Conservation (phyloP, 2,888 invertebrate species). For the Orthonevra nobilis region DNA sequence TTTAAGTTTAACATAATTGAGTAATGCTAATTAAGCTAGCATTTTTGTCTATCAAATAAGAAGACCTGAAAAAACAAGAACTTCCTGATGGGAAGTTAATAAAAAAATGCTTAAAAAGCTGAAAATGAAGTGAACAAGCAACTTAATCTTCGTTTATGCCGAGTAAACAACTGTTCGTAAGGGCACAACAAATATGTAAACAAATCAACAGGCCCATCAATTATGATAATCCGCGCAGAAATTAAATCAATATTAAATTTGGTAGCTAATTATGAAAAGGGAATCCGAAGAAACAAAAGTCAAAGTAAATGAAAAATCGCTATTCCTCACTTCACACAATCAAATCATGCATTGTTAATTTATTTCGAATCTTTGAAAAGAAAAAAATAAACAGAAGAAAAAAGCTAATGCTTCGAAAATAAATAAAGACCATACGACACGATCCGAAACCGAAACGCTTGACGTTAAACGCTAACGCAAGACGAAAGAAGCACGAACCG, state of each 20-base stretch:
- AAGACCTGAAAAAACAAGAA: no score
- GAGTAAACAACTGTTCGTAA: no score
- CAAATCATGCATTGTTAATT: slow-evolving; percentile 2
- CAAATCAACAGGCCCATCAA: neutral
- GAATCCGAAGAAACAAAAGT: neutral
- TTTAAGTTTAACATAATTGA: no score
- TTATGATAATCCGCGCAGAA: neutral
- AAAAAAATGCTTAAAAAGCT: no score
- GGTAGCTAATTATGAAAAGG: neutral
- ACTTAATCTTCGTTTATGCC: no score
- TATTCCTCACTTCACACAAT: neutral
- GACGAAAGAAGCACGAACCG: slow-evolving; percentile 8
- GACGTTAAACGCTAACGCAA: no score
- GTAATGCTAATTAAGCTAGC: no score
- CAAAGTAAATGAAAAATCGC: slow-evolving; percentile 8
- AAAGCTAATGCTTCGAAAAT: neutral
- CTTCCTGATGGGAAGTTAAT: no score
- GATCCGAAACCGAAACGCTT: no score
- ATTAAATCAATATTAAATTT: neutral
- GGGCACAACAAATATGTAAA: no score
- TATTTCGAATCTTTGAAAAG: neutral
- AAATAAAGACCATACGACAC: neutral
- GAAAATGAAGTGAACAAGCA: no score
- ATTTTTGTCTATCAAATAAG: no score
- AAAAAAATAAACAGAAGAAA: slow-evolving; percentile 1